These are phyloP conservation scores for Halesus radiatus DNA, from an alignment of 1,140 invertebrate genomes.

Conservation along the genomic window DNA sequence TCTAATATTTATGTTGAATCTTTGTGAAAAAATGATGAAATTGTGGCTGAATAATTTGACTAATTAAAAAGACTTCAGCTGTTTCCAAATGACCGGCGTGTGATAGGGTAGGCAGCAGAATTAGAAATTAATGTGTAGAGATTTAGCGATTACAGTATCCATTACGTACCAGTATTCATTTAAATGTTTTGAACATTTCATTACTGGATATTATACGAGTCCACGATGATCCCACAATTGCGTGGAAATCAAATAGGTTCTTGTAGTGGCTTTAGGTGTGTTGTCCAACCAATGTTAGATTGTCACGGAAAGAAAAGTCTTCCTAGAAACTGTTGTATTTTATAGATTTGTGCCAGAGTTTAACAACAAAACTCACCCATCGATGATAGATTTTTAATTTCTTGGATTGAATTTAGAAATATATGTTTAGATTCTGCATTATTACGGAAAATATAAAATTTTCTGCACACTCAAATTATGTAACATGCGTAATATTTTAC, in stretches of 20 bases:
- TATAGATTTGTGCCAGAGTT: not conserved
- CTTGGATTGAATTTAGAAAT: no score
- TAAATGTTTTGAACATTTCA: not conserved
- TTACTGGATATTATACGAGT: not conserved
- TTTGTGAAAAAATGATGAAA: no score
- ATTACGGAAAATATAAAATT: no score
- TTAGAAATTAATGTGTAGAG: conserved; percentile 27
- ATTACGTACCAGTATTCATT: not conserved
- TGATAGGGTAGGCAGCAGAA: conserved; percentile 35
- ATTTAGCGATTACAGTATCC: conserved; percentile 21
- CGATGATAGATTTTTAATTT: no score
- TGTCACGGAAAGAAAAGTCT: not conserved
- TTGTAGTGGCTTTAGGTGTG: not conserved
- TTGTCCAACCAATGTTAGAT: not conserved
- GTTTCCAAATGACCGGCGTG: conserved; percentile 54
- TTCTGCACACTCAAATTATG: no score
- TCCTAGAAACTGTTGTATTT: not conserved
- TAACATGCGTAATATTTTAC: no score
- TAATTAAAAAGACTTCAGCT: conserved; percentile 51
- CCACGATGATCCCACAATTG: not conserved
- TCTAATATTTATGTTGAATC: no score
- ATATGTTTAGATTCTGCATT: no score
- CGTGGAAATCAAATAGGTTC: not conserved
- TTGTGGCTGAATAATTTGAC: conserved; percentile 23
- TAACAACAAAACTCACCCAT: no score